These are phyloP conservation scores for Tholera decimalis DNA, from an alignment of 2,888 invertebrate species.

Conservation along the genomic window DNA sequence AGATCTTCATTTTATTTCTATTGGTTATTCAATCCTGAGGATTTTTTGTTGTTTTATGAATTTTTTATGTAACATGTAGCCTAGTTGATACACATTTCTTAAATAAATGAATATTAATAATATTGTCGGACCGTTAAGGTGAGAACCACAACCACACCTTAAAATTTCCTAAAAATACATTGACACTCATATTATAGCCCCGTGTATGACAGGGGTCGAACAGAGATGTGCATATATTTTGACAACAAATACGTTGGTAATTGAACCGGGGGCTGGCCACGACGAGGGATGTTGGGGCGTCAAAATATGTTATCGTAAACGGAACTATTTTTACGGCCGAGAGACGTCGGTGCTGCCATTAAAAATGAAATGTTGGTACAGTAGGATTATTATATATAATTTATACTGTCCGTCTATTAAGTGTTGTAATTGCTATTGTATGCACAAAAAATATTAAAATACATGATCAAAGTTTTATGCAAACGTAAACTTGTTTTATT, in stretches of 20 bases:
- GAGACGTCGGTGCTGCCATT: slow-evolving; percentile 8
- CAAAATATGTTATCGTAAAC: slow-evolving; percentile 48
- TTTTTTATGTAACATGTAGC: background rate
- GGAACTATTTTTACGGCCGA: slow-evolving; percentile 58
- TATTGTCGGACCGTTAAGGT: background rate
- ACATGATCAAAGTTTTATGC: background rate
- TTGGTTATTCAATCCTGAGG: slow-evolving; percentile 23
- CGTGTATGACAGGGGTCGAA: slow-evolving; percentile 64
- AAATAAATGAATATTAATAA: background rate
- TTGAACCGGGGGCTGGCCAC: slow-evolving; percentile 73
- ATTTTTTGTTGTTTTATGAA: background rate
- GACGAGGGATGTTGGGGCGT: slow-evolving; percentile 59
- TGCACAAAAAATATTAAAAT: background rate
- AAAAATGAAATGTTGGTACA: background rate
- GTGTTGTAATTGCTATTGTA: background rate
- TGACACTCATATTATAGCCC: slow-evolving; percentile 40
- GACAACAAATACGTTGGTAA: slow-evolving; percentile 83
- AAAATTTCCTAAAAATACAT: slow-evolving; percentile 58
- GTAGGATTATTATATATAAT: slow-evolving; percentile 3
- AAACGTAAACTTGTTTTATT: no score
- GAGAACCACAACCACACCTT: background rate
- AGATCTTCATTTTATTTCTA: slow-evolving; percentile 44
- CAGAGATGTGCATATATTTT: slow-evolving; percentile 78
- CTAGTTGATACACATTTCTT: background rate
- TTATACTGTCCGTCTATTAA: background rate